These are phyloP conservation scores for Anolis carolinensis DNA, from an alignment of 2,113 vertebrate genomes.

Conservation along the genomic window DNA sequence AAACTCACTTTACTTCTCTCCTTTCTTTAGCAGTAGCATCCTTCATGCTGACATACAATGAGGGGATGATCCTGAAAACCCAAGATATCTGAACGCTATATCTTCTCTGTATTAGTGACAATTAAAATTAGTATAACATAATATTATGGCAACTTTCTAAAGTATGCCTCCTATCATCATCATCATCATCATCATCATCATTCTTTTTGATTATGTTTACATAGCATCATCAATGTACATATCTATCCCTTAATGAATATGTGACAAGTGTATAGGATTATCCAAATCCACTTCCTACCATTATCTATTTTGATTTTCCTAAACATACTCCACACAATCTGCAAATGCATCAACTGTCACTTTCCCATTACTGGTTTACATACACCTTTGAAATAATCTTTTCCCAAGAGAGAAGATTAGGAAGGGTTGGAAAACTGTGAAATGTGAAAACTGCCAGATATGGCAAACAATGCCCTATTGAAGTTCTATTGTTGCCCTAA, in stretches of 20 bases:
- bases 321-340: background rate
- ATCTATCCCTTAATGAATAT: constrained; percentile 19
- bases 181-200: too few species aligned
- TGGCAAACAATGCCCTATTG: constrained; percentile 8
- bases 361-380: background rate
- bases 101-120: constrained; percentile 62
- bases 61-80: background rate
- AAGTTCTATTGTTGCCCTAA: background rate
- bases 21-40: background rate
- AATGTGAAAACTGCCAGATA: background rate
- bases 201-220: too few species aligned
- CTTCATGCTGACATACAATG: background rate
- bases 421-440: constrained; percentile 1
- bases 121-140: constrained; percentile 50
- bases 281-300: constrained; percentile 1
- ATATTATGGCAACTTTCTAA: constrained; percentile 28
- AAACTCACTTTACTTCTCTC: background rate
- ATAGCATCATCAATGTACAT: too few species aligned
- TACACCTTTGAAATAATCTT: constrained; percentile 12
- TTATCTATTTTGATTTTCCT: background rate
- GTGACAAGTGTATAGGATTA: constrained; percentile 5
- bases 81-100: constrained; percentile 29
- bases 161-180: background rate
- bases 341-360: constrained; percentile 2
- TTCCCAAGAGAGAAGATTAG: constrained; percentile 7